Percentiles rank a stretch among this genome's conserved stretches.
Evolutionary conservation across 1,140 invertebrate genomes (phyloP).

Genomic region (Tetraneura akinire): DNA sequence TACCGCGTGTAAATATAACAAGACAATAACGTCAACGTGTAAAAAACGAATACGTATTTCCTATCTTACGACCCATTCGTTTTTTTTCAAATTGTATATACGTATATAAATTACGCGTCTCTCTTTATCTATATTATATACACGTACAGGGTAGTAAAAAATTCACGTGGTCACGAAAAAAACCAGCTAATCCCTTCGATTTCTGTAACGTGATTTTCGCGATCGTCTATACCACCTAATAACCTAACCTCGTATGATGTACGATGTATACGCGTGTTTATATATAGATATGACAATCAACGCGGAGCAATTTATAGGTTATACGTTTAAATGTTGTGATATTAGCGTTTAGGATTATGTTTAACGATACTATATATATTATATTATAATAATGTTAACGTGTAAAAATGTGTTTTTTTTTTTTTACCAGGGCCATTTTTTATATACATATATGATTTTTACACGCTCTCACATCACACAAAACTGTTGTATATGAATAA

Average conservation of each 20-base stretch:
- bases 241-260: too few species aligned
- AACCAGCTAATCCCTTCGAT: too few species aligned
- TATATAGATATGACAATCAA: too few species aligned
- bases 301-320: conserved; percentile 31
- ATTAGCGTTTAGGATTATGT: conserved; percentile 37
- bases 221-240: too few species aligned
- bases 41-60: neutral
- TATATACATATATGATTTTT: neutral
- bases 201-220: too few species aligned
- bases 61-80: too few species aligned
- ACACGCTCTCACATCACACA: neutral
- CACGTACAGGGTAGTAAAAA: too few species aligned
- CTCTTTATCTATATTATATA: neutral
- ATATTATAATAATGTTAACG: neutral
- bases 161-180: too few species aligned
- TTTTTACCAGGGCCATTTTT: conserved; percentile 12
- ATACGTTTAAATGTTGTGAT: conserved; percentile 31
- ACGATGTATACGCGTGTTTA: too few species aligned
- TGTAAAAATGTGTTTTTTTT: conserved; percentile 20
- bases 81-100: neutral
- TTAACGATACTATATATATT: conserved; percentile 10
- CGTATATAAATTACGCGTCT: neutral
- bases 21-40: neutral
- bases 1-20: neutral
- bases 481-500: neutral